Evolutionary conservation across 2,888 invertebrate genomes (phyloP).

Genomic region (Petrophora chlorosata): DNA sequence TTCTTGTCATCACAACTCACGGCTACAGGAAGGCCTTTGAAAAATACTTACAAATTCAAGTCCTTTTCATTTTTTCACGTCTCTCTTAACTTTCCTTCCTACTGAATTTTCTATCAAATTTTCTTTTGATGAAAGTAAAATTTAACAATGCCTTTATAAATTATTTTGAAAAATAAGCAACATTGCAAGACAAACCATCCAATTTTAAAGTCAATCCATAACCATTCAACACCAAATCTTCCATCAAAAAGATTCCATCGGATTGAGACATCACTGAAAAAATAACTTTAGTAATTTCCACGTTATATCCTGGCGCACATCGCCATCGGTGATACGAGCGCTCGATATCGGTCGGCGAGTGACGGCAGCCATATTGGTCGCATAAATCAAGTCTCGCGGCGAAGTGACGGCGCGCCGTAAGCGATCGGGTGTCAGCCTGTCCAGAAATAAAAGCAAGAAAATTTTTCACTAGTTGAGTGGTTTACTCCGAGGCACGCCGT

Average conservation of each 20-base stretch:
- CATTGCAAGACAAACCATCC: not conserved
- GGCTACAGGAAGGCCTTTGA: too few relatives aligned
- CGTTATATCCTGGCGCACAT: constrained; percentile 50
- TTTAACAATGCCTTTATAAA: too few relatives aligned
- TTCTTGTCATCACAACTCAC: too few relatives aligned
- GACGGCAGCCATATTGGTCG: constrained; percentile 80
- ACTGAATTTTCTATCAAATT: too few relatives aligned
- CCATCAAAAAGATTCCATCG: constrained; percentile 14
- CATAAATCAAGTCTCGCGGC: constrained; percentile 79
- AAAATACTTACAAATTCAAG: too few relatives aligned
- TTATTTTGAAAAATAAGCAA: too few relatives aligned
- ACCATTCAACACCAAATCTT: constrained; percentile 3
- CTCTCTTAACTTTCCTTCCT: too few relatives aligned
- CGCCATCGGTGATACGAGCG: constrained; percentile 60
- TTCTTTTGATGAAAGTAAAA: too few relatives aligned
- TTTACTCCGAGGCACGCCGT: constrained; percentile 73
- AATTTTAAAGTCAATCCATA: constrained; percentile 1
- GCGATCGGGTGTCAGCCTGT: constrained; percentile 80
- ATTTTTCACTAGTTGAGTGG: constrained; percentile 78
- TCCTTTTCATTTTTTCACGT: too few relatives aligned
- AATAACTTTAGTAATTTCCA: constrained; percentile 36
- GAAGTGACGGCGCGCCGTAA: constrained; percentile 77
- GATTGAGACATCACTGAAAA: constrained; percentile 25
- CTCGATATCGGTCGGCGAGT: constrained; percentile 72
- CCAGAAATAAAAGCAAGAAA: constrained; percentile 78